phyloP scores from a whole-genome alignment of 2,888 invertebrate species.

The Cyclophora punctaria region DNA sequence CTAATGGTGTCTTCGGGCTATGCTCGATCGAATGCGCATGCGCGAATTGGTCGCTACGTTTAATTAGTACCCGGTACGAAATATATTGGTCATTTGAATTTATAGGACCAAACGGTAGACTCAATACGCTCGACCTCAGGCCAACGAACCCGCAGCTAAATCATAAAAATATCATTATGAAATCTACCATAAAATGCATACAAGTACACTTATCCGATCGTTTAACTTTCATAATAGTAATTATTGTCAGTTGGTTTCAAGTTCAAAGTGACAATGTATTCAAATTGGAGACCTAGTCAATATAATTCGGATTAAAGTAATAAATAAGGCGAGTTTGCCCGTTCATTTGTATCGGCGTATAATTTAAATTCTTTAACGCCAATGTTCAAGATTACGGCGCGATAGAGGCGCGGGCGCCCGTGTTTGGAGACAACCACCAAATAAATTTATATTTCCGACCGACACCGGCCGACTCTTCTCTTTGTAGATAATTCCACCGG shows the following conservation, averaged over 20 bases:
- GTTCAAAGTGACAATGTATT: constrained; percentile 49
- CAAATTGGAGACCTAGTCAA: constrained; percentile 62
- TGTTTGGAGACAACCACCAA: constrained; percentile 65
- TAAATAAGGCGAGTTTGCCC: constrained; percentile 68
- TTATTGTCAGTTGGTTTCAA: background rate
- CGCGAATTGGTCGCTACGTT: constrained; percentile 59
- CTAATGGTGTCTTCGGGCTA: constrained; percentile 64
- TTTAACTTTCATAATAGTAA: background rate
- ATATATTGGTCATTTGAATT: constrained; percentile 64
- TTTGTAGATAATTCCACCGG: constrained; percentile 74
- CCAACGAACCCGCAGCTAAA: constrained; percentile 23
- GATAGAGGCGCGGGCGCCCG: constrained; percentile 71
- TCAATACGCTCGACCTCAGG: constrained; percentile 28
- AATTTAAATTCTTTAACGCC: constrained; percentile 76
- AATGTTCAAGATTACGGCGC: constrained; percentile 73
- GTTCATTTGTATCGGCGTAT: constrained; percentile 74
- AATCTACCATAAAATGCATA: background rate
- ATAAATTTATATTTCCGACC: constrained; percentile 75
- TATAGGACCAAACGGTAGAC: constrained; percentile 28
- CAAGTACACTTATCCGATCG: too few relatives aligned
- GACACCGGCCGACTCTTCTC: constrained; percentile 62
- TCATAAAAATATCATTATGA: constrained; percentile 12
- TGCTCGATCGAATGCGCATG: constrained; percentile 51
- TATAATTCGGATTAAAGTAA: constrained; percentile 72
- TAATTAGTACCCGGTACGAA: constrained; percentile 61